Conservation (phyloP, 2,113 vertebrate genomes). For the Pipra filicauda region DNA sequence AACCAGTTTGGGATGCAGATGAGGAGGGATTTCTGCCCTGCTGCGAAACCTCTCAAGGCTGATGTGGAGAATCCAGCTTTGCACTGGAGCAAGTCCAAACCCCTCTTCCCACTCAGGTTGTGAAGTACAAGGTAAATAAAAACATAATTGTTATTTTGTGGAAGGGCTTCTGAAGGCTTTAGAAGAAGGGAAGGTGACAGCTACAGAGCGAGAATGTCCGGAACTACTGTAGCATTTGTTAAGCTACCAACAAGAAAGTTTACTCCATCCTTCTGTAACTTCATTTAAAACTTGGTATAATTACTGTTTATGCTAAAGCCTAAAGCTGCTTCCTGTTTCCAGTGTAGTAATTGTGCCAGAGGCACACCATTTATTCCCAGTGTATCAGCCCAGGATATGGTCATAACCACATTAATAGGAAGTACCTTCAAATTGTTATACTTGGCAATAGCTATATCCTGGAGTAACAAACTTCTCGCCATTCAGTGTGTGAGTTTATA, state of each 20-base stretch:
- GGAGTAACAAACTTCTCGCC: neutral
- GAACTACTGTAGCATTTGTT: neutral
- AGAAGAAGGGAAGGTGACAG: neutral
- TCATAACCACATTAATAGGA: neutral
- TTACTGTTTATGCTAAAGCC: neutral
- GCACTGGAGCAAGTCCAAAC: neutral
- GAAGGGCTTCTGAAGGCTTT: neutral
- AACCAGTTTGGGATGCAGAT: neutral
- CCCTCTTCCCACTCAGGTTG: neutral
- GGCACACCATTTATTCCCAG: neutral
- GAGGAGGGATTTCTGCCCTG: neutral
- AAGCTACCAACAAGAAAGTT: neutral
- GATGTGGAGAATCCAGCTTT: neutral
- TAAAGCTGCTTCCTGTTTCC: slow-evolving; percentile 42
- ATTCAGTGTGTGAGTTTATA: neutral
- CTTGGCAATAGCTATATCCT: slow-evolving; percentile 1
- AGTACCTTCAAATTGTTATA: neutral
- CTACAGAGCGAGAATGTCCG: neutral
- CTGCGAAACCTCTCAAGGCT: neutral
- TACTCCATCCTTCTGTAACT: neutral
- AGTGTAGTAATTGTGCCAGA: neutral
- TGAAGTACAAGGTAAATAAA: slow-evolving; percentile 26
- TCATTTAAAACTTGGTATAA: slow-evolving; percentile 17
- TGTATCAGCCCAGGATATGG: neutral
- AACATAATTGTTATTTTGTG: neutral